These are phyloP conservation scores for Sturnira hondurensis DNA, from an alignment of 2,113 vertebrate species.

Conservation along the genomic window DNA sequence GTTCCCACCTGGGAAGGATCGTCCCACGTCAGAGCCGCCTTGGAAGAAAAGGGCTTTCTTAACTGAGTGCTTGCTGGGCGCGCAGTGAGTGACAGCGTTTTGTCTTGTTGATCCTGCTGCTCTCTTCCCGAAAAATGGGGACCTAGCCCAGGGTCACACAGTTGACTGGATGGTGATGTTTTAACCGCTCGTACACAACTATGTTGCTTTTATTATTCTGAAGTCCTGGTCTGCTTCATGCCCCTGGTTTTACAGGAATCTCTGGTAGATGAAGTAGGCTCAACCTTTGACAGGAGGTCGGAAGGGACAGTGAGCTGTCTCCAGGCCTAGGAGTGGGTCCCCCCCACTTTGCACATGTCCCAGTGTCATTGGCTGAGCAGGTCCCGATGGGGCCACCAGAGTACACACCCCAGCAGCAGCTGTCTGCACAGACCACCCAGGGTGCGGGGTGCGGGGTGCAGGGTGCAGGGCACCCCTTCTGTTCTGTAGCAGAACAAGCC, in stretches of 20 bases:
- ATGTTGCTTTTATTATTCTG: background rate
- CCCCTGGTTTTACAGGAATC: background rate
- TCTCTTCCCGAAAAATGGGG: background rate
- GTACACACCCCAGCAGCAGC: background rate
- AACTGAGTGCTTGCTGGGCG: fast-evolving
- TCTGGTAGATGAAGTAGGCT: background rate
- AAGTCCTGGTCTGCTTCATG: background rate
- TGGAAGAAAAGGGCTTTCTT: background rate
- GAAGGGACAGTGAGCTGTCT: background rate
- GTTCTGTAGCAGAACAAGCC: fast-evolving
- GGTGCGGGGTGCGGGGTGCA: too few species aligned
- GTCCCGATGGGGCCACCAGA: fast-evolving
- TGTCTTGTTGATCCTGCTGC: fast-evolving
- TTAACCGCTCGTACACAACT: background rate
- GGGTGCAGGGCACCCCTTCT: background rate
- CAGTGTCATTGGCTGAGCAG: fast-evolving
- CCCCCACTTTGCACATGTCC: background rate
- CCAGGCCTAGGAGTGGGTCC: fast-evolving
- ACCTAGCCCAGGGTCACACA: background rate
- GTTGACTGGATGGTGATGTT: background rate
- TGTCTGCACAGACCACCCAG: fast-evolving
- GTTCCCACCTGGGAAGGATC: background rate
- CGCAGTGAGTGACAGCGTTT: background rate
- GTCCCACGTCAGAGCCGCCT: background rate
- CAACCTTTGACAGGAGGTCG: background rate